A percentile compares a stretch with the other conserved stretches of the same genome.
phyloP scores from a whole-genome alignment of 2,113 vertebrate genomes.

The Danionella cerebrum region DNA sequence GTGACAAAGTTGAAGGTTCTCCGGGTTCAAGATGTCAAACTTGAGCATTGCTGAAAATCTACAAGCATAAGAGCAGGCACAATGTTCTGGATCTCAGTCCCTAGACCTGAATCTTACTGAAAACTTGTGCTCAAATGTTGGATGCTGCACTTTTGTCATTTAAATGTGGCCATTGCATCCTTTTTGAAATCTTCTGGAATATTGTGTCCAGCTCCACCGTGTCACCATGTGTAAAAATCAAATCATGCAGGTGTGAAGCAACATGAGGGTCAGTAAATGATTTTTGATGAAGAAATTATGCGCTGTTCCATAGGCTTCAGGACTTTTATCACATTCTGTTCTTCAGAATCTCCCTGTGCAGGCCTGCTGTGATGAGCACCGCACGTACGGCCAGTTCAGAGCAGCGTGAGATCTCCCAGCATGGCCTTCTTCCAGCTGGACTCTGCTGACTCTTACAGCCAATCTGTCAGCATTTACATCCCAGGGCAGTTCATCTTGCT shows the following conservation, averaged over 20 bases:
- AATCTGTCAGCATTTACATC: constrained; percentile 40
- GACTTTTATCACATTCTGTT: background rate
- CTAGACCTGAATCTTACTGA: too few species aligned
- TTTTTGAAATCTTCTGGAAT: too few species aligned
- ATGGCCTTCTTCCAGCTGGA: constrained; percentile 40
- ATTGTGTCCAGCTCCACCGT: too few species aligned
- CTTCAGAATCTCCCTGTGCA: background rate
- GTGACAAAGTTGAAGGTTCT: too few species aligned
- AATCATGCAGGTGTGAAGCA: background rate
- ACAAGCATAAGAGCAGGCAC: too few species aligned
- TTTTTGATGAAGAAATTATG: background rate
- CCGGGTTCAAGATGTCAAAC: too few species aligned
- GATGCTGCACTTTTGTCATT: too few species aligned
- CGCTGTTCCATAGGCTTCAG: background rate
- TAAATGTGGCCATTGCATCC: background rate
- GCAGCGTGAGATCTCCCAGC: constrained; percentile 11
- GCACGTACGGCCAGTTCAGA: background rate
- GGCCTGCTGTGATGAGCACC: background rate
- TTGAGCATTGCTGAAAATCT: too few species aligned
- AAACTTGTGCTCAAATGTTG: too few species aligned
- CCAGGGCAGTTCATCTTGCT: constrained; percentile 13
- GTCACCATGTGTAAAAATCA: background rate
- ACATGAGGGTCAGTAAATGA: background rate
- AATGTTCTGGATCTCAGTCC: too few species aligned
- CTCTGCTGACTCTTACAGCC: constrained; percentile 19